Conservation (phyloP, 1,140 invertebrate species). For the Papilio dardanus region DNA sequence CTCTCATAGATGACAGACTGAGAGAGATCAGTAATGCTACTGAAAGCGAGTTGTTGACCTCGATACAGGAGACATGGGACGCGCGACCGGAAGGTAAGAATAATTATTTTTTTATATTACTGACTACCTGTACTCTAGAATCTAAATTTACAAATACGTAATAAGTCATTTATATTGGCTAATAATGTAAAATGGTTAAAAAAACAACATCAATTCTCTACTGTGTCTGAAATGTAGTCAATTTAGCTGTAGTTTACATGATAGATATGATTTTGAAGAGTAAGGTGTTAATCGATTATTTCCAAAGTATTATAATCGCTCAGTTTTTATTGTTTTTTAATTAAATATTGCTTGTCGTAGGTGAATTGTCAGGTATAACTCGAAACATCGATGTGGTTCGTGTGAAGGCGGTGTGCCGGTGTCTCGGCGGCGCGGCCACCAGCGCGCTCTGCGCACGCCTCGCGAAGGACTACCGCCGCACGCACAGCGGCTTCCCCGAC, state of each 20-base stretch:
- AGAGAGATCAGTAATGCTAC: slow-evolving; percentile 67
- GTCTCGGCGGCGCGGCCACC: slow-evolving; percentile 82
- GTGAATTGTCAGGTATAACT: slow-evolving; percentile 51
- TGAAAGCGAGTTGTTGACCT: slow-evolving; percentile 65
- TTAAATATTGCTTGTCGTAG: slow-evolving; percentile 40
- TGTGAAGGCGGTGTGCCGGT: slow-evolving; percentile 80
- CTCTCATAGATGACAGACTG: slow-evolving; percentile 83
- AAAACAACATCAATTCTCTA: too few relatives aligned
- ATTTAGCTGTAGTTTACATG: neutral
- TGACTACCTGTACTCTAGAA: too few relatives aligned
- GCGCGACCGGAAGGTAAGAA: slow-evolving; percentile 64
- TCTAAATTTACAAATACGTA: too few relatives aligned
- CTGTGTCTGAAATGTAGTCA: too few relatives aligned
- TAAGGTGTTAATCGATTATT: neutral
- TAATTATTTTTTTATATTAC: neutral
- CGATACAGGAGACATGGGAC: slow-evolving; percentile 71
- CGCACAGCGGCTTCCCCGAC: slow-evolving; percentile 91
- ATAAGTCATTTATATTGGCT: too few relatives aligned
- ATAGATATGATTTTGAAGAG: neutral
- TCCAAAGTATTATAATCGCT: neutral
- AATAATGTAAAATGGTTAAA: too few relatives aligned
- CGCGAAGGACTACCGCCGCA: slow-evolving; percentile 83
- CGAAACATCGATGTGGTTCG: slow-evolving; percentile 72
- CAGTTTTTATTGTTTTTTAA: neutral
- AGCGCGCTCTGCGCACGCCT: slow-evolving; percentile 85